These are phyloP conservation scores for Lepidurus packardi DNA, from an alignment of 1,140 invertebrate genomes.

Conservation along the genomic window DNA sequence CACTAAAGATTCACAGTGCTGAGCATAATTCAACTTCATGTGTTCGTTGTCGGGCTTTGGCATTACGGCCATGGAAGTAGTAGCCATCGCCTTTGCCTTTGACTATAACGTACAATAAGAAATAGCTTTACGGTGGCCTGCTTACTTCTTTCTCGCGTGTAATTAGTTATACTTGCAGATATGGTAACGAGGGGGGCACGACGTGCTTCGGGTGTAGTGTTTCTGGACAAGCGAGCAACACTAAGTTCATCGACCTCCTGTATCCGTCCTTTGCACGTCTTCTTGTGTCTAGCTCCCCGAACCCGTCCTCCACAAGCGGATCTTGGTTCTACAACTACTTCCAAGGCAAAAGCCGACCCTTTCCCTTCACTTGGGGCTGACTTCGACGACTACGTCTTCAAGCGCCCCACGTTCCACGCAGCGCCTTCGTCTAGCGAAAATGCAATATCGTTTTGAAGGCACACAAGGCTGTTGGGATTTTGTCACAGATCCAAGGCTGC, in stretches of 20 bases:
- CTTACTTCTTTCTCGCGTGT: not conserved
- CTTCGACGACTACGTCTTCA: slow-evolving; percentile 17
- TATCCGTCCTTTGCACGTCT: slow-evolving; percentile 13
- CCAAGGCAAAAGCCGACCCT: slow-evolving; percentile 7
- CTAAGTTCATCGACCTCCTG: not conserved
- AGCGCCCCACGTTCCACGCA: slow-evolving; percentile 17
- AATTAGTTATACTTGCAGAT: slow-evolving; percentile 8
- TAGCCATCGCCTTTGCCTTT: not conserved
- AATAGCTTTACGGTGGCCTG: not conserved
- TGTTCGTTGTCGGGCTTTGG: not conserved
- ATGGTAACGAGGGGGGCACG: not conserved
- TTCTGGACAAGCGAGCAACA: slow-evolving; percentile 13
- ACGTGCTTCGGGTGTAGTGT: slow-evolving; percentile 6
- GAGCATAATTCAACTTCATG: slow-evolving; percentile 30
- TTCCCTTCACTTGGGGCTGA: not conserved
- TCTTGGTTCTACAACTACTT: slow-evolving; percentile 7
- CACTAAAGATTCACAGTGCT: slow-evolving; percentile 34
- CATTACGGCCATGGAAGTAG: not conserved
- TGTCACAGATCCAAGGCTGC: not conserved
- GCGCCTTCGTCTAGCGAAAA: not conserved
- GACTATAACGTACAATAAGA: not conserved
- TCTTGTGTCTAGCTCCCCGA: not conserved
- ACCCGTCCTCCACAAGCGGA: slow-evolving; percentile 10
- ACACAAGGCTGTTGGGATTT: not conserved
- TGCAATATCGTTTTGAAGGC: not conserved